Percentiles rank a stretch among this genome's conserved stretches.
phyloP scores from a whole-genome alignment of 2,888 invertebrate genomes.

The Mesorhabditis sp. region DNA sequence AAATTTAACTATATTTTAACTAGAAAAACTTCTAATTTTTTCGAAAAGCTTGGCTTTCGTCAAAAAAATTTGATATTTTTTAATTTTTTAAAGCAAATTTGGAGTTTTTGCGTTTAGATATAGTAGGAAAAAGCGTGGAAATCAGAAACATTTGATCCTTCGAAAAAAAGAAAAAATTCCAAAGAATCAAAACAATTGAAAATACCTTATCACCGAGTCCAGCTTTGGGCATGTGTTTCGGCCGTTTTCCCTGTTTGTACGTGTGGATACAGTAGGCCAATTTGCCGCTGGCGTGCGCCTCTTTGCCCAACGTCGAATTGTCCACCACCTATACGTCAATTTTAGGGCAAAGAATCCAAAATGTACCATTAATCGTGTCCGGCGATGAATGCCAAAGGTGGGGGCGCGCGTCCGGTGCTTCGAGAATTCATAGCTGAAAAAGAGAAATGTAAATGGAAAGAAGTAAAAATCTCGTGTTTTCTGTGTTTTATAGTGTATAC shows the following conservation, averaged over 20 bases:
- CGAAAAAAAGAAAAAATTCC: too few species aligned
- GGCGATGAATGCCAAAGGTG: constrained; percentile 48
- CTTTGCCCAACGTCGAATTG: constrained; percentile 89
- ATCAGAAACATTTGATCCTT: too few species aligned
- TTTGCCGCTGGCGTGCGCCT: constrained; percentile 77
- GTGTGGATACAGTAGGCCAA: constrained; percentile 89
- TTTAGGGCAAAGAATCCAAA: neutral
- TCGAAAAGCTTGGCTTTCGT: too few species aligned
- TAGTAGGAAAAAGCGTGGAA: too few species aligned
- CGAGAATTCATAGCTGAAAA: constrained; percentile 50
- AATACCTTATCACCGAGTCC: constrained; percentile 56
- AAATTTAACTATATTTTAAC: too few species aligned
- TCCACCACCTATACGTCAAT: constrained; percentile 74
- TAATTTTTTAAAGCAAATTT: too few species aligned
- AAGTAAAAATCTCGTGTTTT: neutral
- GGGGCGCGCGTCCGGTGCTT: constrained; percentile 53
- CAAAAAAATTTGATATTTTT: too few species aligned
- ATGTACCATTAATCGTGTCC: constrained; percentile 34
- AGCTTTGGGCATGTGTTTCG: constrained; percentile 54
- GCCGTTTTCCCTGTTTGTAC: constrained; percentile 71
- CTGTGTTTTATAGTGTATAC: too few species aligned
- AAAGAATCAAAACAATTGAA: too few species aligned
- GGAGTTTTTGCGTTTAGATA: too few species aligned
- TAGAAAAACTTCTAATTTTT: too few species aligned
- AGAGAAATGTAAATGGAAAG: neutral